These are phyloP conservation scores for Luidia sarsii DNA, from an alignment of 53 echinoderm and acorn worm genomes.

Conservation along the genomic window DNA sequence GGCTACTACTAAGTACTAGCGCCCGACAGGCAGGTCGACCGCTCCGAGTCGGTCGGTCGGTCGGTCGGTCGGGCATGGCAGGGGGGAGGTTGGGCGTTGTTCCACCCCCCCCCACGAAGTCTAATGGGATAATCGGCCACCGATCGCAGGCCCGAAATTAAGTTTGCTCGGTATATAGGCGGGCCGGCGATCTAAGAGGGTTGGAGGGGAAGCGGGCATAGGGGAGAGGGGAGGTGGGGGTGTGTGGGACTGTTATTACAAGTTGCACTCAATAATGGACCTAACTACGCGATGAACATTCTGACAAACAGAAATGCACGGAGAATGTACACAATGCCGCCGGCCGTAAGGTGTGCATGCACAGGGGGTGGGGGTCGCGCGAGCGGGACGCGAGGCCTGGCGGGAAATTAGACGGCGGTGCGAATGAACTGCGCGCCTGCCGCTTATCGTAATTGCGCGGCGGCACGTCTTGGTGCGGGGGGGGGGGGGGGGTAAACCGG, in stretches of 20 bases:
- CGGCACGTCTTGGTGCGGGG: too few relatives aligned
- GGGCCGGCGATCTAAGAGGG: too few relatives aligned
- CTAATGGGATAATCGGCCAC: constrained; percentile 36
- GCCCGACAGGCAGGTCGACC: too few relatives aligned
- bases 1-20: too few relatives aligned
- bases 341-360: constrained; percentile 8
- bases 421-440: too few relatives aligned
- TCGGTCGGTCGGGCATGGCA: background rate
- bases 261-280: constrained; percentile 53
- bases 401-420: too few relatives aligned
- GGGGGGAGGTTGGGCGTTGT: background rate
- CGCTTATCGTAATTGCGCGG: too few relatives aligned
- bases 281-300: constrained; percentile 27
- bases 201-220: too few relatives aligned
- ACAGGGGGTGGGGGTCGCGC: background rate
- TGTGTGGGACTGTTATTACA: constrained; percentile 49
- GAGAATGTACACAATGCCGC: constrained; percentile 38
- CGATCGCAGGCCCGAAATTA: constrained; percentile 28
- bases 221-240: background rate
- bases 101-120: background rate
- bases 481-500: too few relatives aligned
- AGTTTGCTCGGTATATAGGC: constrained; percentile 26
- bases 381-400: too few relatives aligned
- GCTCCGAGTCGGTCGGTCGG: constrained; percentile 1
- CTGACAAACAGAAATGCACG: constrained; percentile 25